Conservation (phyloP, 64 coral and sea anemone species). For the Pocillopora damicornis region DNA sequence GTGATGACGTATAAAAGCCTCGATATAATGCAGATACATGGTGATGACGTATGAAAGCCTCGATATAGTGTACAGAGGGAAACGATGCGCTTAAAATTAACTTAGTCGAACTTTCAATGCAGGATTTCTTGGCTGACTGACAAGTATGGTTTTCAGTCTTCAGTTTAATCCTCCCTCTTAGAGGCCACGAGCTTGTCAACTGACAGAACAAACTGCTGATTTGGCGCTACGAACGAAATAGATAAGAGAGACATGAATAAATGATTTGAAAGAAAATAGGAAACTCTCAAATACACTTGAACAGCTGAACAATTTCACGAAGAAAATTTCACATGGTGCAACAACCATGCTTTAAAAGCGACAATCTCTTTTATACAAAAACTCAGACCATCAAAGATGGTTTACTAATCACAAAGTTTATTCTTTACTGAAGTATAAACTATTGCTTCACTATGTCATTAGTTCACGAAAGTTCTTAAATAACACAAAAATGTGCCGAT, state of each 20-base stretch:
- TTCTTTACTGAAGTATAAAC: too few relatives aligned
- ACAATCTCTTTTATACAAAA: too few relatives aligned
- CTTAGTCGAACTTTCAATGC: too few relatives aligned
- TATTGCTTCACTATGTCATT: too few relatives aligned
- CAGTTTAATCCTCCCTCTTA: slow-evolving; percentile 34
- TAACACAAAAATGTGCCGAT: too few relatives aligned
- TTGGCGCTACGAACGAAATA: slow-evolving; percentile 42
- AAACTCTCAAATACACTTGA: background rate
- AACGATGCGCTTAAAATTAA: background rate
- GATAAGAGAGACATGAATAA: slow-evolving; percentile 7
- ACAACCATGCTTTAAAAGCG: too few relatives aligned
- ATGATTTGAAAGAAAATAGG: slow-evolving; percentile 22
- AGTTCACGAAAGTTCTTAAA: too few relatives aligned
- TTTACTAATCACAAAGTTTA: too few relatives aligned
- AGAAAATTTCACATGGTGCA: background rate
- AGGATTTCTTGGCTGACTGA: background rate
- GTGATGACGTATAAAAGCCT: background rate
- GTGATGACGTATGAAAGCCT: background rate
- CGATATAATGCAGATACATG: background rate
- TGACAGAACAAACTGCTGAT: slow-evolving; percentile 38
- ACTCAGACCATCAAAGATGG: too few relatives aligned
- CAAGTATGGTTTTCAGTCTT: slow-evolving; percentile 4
- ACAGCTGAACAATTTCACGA: background rate
- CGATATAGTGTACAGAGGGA: background rate
- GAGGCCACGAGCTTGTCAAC: slow-evolving; percentile 25